These are phyloP conservation scores for Chydorus sphaericus DNA, from an alignment of 2,888 invertebrate genomes.

Conservation along the genomic window DNA sequence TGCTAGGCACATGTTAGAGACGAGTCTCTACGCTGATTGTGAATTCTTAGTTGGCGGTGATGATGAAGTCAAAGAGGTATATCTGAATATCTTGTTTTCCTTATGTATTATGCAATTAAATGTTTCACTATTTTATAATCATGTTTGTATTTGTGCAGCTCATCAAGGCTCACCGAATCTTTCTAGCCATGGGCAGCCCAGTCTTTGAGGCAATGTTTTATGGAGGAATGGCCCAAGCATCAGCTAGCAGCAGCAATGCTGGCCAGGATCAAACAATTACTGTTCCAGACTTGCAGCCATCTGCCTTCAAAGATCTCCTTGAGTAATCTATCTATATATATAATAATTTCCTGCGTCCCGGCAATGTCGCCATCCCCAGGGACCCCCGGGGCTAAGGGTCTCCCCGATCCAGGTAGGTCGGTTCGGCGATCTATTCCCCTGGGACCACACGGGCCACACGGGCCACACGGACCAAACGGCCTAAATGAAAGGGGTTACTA, in stretches of 20 bases:
- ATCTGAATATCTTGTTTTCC: no score
- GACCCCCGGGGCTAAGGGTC: no score
- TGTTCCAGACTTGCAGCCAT: constrained; percentile 70
- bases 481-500: no score
- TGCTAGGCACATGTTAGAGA: constrained; percentile 56
- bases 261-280: constrained; percentile 47
- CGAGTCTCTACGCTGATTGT: constrained; percentile 70
- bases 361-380: no score
- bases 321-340: constrained; percentile 47
- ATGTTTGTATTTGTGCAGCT: constrained; percentile 34
- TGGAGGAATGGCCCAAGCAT: constrained; percentile 63
- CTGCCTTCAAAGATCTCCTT: constrained; percentile 64
- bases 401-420: no score
- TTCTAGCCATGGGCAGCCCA: constrained; percentile 72
- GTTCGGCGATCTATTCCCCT: no score
- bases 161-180: constrained; percentile 58
- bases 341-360: background rate
- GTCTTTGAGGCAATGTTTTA: constrained; percentile 81
- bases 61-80: constrained; percentile 45
- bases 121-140: background rate
- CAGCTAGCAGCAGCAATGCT: background rate
- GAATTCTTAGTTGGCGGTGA: constrained; percentile 65
- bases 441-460: no score
- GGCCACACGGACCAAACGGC: no score
- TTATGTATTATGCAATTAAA: no score